Evolutionary conservation across 1,140 invertebrate species (phyloP).

Genomic region (Drosophila parvula): DNA sequence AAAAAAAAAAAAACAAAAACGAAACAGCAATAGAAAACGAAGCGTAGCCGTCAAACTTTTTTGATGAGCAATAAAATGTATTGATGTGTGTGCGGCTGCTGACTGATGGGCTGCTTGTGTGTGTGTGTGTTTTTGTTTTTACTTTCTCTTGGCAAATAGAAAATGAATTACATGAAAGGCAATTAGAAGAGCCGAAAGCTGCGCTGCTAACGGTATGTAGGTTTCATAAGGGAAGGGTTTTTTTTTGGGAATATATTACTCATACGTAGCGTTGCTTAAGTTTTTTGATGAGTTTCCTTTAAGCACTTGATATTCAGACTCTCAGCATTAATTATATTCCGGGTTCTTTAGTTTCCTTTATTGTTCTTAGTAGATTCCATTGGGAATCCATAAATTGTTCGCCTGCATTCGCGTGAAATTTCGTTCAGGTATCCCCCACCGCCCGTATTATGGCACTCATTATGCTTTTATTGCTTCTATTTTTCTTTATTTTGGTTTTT

Average conservation of each 20-base stretch:
- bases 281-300: no score
- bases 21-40: slow-evolving; percentile 68
- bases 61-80: slow-evolving; percentile 72
- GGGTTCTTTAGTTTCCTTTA: neutral
- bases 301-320: no score
- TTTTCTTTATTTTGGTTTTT: neutral
- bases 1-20: slow-evolving; percentile 7
- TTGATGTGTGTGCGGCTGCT: slow-evolving; percentile 15
- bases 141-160: slow-evolving; percentile 78
- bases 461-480: slow-evolving; percentile 1
- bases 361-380: neutral
- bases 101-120: neutral
- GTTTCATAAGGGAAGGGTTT: neutral
- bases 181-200: slow-evolving; percentile 45
- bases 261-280: neutral
- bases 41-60: slow-evolving; percentile 59
- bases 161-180: slow-evolving; percentile 69
- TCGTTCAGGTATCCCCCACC: neutral
- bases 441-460: neutral
- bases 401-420: neutral
- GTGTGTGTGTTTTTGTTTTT: slow-evolving; percentile 59
- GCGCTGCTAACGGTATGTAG: slow-evolving; percentile 18
- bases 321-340: neutral
- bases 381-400: neutral
- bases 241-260: neutral